Percentiles rank a stretch among this genome's conserved stretches.
Conservation (phyloP, 2,797 vertebrate genomes). For the Gymnopithys bicolor region DNA sequence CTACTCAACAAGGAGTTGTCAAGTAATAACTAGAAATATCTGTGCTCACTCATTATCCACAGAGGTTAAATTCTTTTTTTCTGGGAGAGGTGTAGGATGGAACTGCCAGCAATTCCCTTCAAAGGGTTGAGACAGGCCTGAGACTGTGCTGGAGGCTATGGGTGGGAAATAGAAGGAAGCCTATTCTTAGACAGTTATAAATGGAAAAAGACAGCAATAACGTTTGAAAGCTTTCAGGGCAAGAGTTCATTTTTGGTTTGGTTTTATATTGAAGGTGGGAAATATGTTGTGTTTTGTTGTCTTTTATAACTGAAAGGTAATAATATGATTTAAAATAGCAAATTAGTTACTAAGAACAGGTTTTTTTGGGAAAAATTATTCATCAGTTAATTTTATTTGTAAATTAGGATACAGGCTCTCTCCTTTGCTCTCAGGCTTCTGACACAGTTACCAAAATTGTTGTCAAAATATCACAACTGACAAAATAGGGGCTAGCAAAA, state of each 20-base stretch:
- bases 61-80: neutral
- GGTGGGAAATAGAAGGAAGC: neutral
- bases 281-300: neutral
- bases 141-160: neutral
- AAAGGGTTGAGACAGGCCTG: neutral
- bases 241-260: neutral
- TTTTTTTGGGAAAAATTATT: neutral
- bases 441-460: neutral
- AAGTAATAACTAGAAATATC: neutral
- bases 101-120: neutral
- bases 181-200: neutral
- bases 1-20: neutral
- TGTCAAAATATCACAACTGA: neutral
- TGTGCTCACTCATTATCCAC: neutral
- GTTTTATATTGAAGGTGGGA: rapidly evolving
- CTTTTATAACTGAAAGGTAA: neutral
- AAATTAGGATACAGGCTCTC: neutral
- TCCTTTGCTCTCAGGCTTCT: neutral
- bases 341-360: neutral
- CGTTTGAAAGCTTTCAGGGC: neutral
- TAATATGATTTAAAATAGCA: neutral
- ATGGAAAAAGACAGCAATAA: neutral
- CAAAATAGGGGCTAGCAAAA: neutral
- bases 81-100: neutral
- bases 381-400: neutral